Evolutionary conservation across 1,140 invertebrate species (phyloP).

Genomic region (Aphaenogaster rudis): DNA sequence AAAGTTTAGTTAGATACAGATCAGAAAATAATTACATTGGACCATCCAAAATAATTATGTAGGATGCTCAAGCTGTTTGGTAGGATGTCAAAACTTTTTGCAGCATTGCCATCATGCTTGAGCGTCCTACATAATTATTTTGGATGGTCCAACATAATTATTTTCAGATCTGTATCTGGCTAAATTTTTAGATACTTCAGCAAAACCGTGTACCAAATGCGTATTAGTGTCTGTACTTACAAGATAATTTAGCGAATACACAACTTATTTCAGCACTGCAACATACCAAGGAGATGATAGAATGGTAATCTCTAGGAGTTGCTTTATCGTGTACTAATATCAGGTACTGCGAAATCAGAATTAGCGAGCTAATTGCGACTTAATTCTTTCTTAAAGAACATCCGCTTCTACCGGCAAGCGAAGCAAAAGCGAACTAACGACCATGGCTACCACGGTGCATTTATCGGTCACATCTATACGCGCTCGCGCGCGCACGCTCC

Average conservation of each 20-base stretch:
- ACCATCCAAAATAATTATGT: too few species aligned
- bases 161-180: too few species aligned
- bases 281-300: neutral
- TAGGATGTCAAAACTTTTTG: too few species aligned
- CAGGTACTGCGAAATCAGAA: conserved; percentile 35
- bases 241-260: neutral
- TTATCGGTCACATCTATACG: conserved; percentile 58
- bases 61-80: too few species aligned
- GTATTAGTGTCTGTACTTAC: neutral
- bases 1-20: too few species aligned
- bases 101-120: too few species aligned
- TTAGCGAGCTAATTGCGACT: conserved; percentile 28
- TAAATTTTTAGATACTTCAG: too few species aligned
- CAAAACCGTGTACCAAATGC: neutral
- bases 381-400: conserved; percentile 47
- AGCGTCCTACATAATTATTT: too few species aligned
- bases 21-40: too few species aligned
- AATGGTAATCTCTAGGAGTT: conserved; percentile 25
- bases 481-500: conserved; percentile 23
- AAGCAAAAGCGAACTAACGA: conserved; percentile 56
- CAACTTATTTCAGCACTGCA: neutral
- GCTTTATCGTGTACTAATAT: neutral
- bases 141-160: too few species aligned
- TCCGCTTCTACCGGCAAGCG: conserved; percentile 23
- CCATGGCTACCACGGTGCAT: conserved; percentile 32